A percentile compares a stretch with the other conserved stretches of the same genome.
phyloP scores from a whole-genome alignment of 2,797 vertebrate genomes.

The Gephyroberyx darwinii region DNA sequence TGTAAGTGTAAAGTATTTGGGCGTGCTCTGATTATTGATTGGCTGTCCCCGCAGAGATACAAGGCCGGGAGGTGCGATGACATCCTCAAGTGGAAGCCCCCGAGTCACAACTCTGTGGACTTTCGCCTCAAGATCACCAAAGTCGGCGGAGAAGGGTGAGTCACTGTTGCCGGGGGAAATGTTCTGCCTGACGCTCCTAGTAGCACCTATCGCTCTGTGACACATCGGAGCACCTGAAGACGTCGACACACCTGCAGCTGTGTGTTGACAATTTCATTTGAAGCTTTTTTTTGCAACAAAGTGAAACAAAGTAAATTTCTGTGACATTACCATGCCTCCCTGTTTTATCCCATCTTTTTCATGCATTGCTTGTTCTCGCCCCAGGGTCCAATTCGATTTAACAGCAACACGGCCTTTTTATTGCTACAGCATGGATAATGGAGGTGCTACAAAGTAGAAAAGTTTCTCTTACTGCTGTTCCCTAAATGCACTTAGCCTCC shows the following conservation, averaged over 20 bases:
- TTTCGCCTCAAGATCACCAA: conserved; percentile 98
- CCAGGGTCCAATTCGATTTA: conserved; percentile 25
- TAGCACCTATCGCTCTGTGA: conserved; percentile 54
- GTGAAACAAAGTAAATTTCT: conserved; percentile 22
- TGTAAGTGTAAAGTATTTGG: conserved; percentile 10
- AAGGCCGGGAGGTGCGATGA: conserved; percentile 95
- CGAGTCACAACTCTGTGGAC: conserved; percentile 97
- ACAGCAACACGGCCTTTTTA: not conserved
- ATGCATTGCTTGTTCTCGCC: conserved; percentile 19
- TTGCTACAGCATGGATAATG: not conserved
- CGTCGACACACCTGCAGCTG: conserved; percentile 29
- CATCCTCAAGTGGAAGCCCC: conserved; percentile 99
- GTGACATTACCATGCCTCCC: conserved; percentile 33
- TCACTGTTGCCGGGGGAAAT: conserved; percentile 70
- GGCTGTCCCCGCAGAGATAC: conserved; percentile 87
- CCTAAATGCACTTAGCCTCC: conserved; percentile 3
- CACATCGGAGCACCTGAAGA: conserved; percentile 30
- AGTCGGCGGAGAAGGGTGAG: conserved; percentile 98
- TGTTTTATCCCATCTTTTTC: conserved; percentile 11
- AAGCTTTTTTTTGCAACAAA: conserved; percentile 23
- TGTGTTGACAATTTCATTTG: conserved; percentile 19
- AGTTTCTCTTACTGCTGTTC: conserved; percentile 20
- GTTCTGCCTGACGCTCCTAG: conserved; percentile 42
- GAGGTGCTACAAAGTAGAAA: not conserved
- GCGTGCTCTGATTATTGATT: conserved; percentile 5